Evolutionary conservation across 53 echinoderm and acorn worm genomes (phyloP), one percentile per base, ranked within the genome.

Genomic region (Mesocentrotus franciscanus): DNA sequence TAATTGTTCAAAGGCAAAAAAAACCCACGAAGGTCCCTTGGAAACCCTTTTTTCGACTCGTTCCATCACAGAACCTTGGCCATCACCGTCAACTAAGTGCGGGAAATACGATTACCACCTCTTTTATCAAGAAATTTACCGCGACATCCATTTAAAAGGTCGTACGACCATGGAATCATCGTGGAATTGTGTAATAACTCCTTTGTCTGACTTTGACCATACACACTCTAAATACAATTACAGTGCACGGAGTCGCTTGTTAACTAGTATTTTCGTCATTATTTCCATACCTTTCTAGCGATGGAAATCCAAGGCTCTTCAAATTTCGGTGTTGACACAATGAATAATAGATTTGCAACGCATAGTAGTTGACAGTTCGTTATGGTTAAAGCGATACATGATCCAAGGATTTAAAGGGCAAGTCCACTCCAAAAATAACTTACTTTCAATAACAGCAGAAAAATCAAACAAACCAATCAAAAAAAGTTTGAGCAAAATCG

Each of bases 31-130:
- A 15, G 12, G 24, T 14, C 3, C 34, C 5, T 33, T 13, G 30
- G 15, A 76, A 32, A 33, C 34, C 76, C 16, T 18, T 34, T 3
- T 76, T 76, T 33, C 78, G 13, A 30, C 34, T 34, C 42, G 22
- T 15, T 81, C 42, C 42, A 17, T 81, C 81, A 81, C 64, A 6
- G 14, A 42, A 8, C 9, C 42, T 81, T 81, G 20, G 81, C 81
- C 81, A 81, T 81, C 22, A 81, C 8, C 22, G 42, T 36, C 39
- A 39, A 36, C 81, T 81, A 81, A 81, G 36, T 81, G 81, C 81
- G 81, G 36, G 42, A 39, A 81, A 36, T 42, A 33, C 39, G 81
- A 81, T 81, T 81, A 81, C 81, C 81, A 39, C 81, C 81, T 18
- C 33, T 36, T 42, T 7, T 81, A 33, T 81, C 81, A 81, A 81